These are phyloP conservation scores for Melanotaenia nigrans DNA, from an alignment of 2,797 vertebrate species.

Conservation along the genomic window DNA sequence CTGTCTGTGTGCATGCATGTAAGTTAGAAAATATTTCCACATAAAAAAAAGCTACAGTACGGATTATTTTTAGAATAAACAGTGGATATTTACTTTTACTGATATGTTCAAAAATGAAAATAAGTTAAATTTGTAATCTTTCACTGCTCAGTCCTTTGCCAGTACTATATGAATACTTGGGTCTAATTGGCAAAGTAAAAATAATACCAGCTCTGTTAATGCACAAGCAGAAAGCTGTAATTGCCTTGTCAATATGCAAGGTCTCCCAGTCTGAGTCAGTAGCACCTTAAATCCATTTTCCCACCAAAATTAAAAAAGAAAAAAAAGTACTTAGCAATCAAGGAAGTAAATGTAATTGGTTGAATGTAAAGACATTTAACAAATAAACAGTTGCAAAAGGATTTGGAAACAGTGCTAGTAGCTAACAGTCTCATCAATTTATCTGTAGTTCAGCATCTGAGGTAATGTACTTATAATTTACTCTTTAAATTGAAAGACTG, in stretches of 20 bases:
- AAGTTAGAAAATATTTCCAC: constrained; percentile 8
- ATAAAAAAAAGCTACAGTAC: background rate
- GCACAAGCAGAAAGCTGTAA: background rate
- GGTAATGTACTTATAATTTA: background rate
- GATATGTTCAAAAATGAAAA: background rate
- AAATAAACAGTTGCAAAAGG: background rate
- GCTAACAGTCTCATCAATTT: background rate
- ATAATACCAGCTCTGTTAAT: background rate
- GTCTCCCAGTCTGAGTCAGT: background rate
- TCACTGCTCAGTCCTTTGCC: background rate
- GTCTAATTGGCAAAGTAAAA: background rate
- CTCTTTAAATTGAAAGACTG: background rate
- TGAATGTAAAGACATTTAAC: background rate
- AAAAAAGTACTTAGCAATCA: background rate
- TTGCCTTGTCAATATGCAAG: background rate
- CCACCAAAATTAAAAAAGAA: background rate
- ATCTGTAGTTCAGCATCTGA: background rate
- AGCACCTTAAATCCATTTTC: constrained; percentile 1
- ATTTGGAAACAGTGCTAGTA: background rate
- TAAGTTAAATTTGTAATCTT: background rate
- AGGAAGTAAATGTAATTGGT: background rate
- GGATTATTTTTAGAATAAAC: background rate
- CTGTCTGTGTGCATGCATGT: constrained; percentile 2
- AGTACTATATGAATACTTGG: background rate
- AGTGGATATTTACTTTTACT: background rate